Evolutionary conservation across 2,797 vertebrate genomes (phyloP).

Genomic region (Macropus fuliginosus): DNA sequence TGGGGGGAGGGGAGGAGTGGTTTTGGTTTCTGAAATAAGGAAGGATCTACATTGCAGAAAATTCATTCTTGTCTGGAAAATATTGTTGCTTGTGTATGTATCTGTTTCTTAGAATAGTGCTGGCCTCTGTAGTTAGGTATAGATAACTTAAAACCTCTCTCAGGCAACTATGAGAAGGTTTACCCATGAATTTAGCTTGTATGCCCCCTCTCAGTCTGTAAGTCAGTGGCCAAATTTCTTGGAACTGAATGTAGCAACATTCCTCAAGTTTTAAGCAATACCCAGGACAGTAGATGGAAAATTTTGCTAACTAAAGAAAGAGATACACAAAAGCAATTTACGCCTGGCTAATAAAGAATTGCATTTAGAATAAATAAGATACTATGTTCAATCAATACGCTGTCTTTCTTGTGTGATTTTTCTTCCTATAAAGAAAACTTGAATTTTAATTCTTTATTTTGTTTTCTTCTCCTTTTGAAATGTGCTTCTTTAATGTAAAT

Average conservation of each 20-base stretch:
- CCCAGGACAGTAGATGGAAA: constrained; percentile 68
- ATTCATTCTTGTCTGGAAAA: background rate
- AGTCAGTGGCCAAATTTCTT: constrained; percentile 52
- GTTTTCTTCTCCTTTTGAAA: background rate
- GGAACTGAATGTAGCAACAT: constrained; percentile 64
- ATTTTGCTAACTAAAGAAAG: constrained; percentile 20
- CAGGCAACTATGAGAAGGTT: constrained; percentile 4
- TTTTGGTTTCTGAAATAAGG: background rate
- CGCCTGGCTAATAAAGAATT: constrained; percentile 13
- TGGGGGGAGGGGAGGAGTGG: background rate
- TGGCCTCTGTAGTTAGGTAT: constrained; percentile 39
- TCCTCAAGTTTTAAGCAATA: constrained; percentile 66
- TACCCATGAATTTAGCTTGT: background rate
- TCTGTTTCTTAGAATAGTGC: constrained; percentile 34
- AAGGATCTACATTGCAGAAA: background rate
- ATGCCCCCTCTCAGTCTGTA: constrained; percentile 39
- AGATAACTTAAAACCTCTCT: constrained; percentile 31
- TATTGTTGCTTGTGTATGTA: background rate
- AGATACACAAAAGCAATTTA: constrained; percentile 42
- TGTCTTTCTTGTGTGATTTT: background rate
- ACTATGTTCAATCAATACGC: background rate
- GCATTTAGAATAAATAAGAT: constrained; percentile 22
- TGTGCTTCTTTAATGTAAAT: background rate
- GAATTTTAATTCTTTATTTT: background rate
- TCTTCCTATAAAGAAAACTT: background rate